A percentile compares a stretch with the other conserved stretches of the same genome.
Conservation (phyloP, 2,113 vertebrate genomes). For the Oncorhynchus keta region DNA sequence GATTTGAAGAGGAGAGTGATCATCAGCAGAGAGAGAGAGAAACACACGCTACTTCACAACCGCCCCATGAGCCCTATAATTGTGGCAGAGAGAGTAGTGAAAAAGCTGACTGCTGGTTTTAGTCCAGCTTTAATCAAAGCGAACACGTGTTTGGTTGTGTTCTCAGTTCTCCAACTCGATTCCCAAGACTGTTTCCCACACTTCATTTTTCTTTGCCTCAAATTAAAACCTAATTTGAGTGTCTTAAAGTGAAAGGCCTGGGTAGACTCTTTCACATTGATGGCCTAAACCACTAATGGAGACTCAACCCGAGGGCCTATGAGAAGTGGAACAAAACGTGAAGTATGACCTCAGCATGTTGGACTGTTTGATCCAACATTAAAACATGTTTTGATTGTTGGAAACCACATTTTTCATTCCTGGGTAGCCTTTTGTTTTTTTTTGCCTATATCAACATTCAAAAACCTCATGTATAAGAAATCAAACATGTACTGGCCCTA, state of each 20-base stretch:
- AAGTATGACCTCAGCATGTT: no score
- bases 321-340: no score
- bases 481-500: neutral
- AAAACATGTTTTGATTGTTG: no score
- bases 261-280: neutral
- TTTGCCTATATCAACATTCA: neutral
- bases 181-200: slow-evolving; percentile 28
- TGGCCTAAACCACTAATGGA: neutral
- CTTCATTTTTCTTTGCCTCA: slow-evolving; percentile 19
- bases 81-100: slow-evolving; percentile 16
- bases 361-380: no score
- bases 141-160: slow-evolving; percentile 54
- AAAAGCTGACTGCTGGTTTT: slow-evolving; percentile 55
- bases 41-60: neutral
- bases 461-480: neutral
- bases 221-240: slow-evolving; percentile 29
- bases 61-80: slow-evolving; percentile 11
- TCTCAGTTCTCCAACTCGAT: slow-evolving; percentile 21
- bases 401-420: neutral
- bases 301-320: no score
- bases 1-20: slow-evolving; percentile 10
- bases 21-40: neutral
- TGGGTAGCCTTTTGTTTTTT: neutral
- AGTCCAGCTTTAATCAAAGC: slow-evolving; percentile 57
- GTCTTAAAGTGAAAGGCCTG: slow-evolving; percentile 2